Conservation (phyloP, 1,140 invertebrate genomes). For the Ctenoplectra terminalis region DNA sequence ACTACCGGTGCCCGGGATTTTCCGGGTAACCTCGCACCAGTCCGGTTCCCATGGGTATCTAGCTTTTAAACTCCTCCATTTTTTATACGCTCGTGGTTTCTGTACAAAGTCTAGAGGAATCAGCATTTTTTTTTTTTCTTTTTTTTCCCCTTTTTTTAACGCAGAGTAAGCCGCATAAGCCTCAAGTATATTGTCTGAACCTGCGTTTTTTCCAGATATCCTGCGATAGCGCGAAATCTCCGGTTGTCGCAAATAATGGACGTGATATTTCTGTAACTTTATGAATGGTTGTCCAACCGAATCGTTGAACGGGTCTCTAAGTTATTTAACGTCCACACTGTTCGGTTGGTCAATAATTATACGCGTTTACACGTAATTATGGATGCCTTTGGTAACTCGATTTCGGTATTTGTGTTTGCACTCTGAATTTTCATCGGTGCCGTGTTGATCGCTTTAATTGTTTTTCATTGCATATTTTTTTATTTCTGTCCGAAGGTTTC, state of each 20-base stretch:
- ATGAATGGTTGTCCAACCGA: not conserved
- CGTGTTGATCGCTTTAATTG: not conserved
- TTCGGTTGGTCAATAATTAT: not conserved
- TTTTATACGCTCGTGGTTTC: slow-evolving; percentile 49
- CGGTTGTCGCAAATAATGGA: not conserved
- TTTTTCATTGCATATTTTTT: too few species aligned
- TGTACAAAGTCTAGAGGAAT: slow-evolving; percentile 26
- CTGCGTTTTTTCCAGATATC: slow-evolving; percentile 20
- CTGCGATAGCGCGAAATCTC: slow-evolving; percentile 7
- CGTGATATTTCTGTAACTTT: not conserved
- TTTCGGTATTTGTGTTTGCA: not conserved
- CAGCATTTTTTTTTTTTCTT: slow-evolving; percentile 30
- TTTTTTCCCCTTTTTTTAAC: slow-evolving; percentile 16
- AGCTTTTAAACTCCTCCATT: slow-evolving; percentile 50
- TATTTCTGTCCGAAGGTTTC: too few species aligned
- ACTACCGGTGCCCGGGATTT: slow-evolving; percentile 23
- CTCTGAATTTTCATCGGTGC: not conserved
- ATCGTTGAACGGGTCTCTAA: too few species aligned
- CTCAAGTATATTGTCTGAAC: slow-evolving; percentile 31
- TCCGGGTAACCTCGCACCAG: slow-evolving; percentile 35
- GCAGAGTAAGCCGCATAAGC: slow-evolving; percentile 40
- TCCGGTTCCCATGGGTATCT: slow-evolving; percentile 40
- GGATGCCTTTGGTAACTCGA: not conserved
- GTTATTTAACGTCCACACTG: not conserved
- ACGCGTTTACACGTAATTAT: not conserved